Percentiles rank a stretch among this genome's conserved stretches.
These are phyloP conservation scores for Erannis defoliaria DNA, from an alignment of 2,888 invertebrate genomes.

Conservation along the genomic window DNA sequence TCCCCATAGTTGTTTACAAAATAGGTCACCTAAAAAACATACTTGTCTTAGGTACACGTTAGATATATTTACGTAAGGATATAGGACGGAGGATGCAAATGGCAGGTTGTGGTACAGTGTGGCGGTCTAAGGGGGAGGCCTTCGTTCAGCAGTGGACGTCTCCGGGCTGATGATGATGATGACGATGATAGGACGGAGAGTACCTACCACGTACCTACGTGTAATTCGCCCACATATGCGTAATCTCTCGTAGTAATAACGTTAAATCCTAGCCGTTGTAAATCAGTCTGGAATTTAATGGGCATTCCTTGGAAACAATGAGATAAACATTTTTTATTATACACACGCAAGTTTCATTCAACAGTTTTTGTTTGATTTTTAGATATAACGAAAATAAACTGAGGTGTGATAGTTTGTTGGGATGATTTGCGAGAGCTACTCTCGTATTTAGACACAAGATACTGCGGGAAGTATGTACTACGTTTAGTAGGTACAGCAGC, in stretches of 20 bases:
- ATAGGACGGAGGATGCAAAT: too few species aligned
- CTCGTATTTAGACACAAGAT: neutral
- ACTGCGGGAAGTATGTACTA: neutral
- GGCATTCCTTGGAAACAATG: slow-evolving; percentile 37
- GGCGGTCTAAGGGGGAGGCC: too few species aligned
- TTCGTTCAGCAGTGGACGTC: too few species aligned
- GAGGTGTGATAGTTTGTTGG: neutral
- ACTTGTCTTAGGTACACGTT: too few species aligned
- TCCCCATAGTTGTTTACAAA: too few species aligned
- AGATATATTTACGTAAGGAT: too few species aligned
- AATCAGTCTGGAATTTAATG: slow-evolving; percentile 38
- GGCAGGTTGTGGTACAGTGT: too few species aligned
- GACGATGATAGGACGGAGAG: too few species aligned
- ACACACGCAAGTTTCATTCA: slow-evolving; percentile 37
- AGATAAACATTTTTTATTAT: slow-evolving; percentile 43
- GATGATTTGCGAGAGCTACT: slow-evolving; percentile 2
- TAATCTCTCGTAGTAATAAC: slow-evolving; percentile 26
- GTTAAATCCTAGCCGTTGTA: slow-evolving; percentile 31
- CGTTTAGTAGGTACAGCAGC: too few species aligned
- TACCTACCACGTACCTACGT: neutral
- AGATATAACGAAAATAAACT: slow-evolving; percentile 27
- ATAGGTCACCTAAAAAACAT: too few species aligned
- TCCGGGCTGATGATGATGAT: too few species aligned
- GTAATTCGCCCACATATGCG: slow-evolving; percentile 5
- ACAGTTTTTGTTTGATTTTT: slow-evolving; percentile 23